Percentiles rank a stretch among this genome's conserved stretches.
Evolutionary conservation across 2,888 invertebrate genomes (phyloP).

Genomic region (Theodoxus fluviatilis): DNA sequence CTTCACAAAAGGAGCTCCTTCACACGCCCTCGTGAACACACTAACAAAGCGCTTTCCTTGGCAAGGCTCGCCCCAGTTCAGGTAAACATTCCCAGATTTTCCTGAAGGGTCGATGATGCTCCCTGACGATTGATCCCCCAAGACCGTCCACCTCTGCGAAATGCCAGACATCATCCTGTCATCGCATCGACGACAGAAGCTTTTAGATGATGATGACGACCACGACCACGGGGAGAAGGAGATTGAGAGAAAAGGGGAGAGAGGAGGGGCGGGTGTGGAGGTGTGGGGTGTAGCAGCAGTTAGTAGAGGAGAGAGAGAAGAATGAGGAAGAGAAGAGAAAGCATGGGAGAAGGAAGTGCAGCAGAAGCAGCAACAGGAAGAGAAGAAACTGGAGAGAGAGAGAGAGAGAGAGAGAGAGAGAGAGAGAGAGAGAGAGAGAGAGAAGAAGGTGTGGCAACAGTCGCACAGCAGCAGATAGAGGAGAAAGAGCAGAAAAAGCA

Average conservation of each 20-base stretch:
- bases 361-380: background rate
- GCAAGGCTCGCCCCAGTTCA: no score
- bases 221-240: background rate
- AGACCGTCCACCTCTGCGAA: no score
- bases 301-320: background rate
- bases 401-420: background rate
- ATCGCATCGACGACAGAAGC: no score
- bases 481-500: no score
- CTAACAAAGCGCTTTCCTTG: no score
- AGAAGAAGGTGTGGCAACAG: background rate
- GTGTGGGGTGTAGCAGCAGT: background rate
- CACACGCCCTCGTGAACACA: no score
- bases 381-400: background rate
- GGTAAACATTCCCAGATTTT: no score
- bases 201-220: background rate
- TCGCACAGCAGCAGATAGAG: background rate
- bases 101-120: no score
- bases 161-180: no score
- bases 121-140: no score
- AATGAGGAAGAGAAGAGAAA: background rate
- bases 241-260: background rate
- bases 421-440: constrained; percentile 1
- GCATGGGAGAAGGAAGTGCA: background rate
- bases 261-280: background rate
- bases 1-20: no score